A percentile compares a stretch with the other conserved stretches of the same genome.
These are phyloP conservation scores for Pollimyrus isidori DNA, from an alignment of 2,113 vertebrate genomes.

Conservation along the genomic window DNA sequence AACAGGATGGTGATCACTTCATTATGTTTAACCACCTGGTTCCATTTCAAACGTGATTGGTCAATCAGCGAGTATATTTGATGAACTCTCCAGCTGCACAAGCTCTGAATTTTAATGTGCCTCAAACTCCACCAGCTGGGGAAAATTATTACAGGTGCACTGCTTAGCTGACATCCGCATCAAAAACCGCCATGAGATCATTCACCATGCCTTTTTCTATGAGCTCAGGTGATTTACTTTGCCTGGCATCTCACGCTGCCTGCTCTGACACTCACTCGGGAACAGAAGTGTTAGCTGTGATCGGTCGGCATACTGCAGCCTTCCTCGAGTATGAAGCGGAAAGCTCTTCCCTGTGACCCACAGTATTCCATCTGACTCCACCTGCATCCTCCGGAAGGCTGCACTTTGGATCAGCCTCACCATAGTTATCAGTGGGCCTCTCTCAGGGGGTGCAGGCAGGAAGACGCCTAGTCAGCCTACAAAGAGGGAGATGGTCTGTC, in stretches of 20 bases:
- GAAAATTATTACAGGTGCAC: not conserved
- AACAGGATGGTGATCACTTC: not conserved
- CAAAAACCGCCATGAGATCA: not conserved
- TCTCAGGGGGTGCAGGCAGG: not conserved
- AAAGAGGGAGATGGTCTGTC: not conserved
- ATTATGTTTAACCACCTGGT: not conserved
- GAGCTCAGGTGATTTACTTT: not conserved
- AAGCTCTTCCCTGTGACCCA: not conserved
- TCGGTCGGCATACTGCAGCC: not conserved
- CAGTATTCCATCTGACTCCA: not conserved
- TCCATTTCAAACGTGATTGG: not conserved
- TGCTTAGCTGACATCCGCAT: not conserved
- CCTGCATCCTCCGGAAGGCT: not conserved
- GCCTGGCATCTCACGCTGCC: not conserved
- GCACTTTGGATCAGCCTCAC: not conserved
- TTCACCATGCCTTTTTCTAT: not conserved
- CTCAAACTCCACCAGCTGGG: not conserved
- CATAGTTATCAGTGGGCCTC: not conserved
- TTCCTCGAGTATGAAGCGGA: not conserved
- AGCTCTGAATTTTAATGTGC: not conserved
- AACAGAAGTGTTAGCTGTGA: not conserved
- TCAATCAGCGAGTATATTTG: not conserved
- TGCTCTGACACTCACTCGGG: not conserved
- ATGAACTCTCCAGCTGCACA: not conserved
- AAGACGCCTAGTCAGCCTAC: not conserved